Base-by-base conservation (phyloP, 2,113 vertebrate species). In the Caloenas nicobarica region DNA sequence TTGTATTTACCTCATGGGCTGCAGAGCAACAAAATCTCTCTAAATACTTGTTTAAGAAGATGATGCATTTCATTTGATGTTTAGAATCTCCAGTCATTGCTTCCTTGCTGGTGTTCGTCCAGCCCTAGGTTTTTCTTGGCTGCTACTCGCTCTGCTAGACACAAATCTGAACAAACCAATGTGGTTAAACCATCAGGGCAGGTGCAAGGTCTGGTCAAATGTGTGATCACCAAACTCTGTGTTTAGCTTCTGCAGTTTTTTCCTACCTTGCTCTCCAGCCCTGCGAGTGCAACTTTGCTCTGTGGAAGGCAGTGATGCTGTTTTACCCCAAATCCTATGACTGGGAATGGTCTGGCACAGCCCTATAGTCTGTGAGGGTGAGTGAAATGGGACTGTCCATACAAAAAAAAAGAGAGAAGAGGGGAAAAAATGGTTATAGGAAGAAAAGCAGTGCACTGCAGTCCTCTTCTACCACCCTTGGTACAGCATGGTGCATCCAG, bases 301-400 rank as follows among this genome's bases (percentile, higher is more conserved):
- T 33, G 36, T 36, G 31, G 33, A 72, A 90, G 53, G 38, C 21
- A 56, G 61, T 33, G 29, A 44, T 34, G 24, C 22, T 48, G 19
- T n/a, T 11, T n/a, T 57, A 85, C n/a, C 13, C 25, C 16, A 19
- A 70, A 79, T 76, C 5, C 4, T 0, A 4, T 48, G 40, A 66
- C 13, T 44, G 16, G 31, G 34, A 81, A 65, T 46, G 16, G 16
- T 44, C 38, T 86, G 38, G 44, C 40, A n/a, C 10, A 64, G 19
- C 33, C 31, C 54, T 61, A 15, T 2, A 7, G 2, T 29, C 31
- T 34, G 13, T 3, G 22, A 5, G 0, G 0, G 8, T 1, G 2
- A 34, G 18, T 42, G 58, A 64, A 81, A 74, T 72, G 26, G 19
- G 11, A 31, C 19, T 28, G 58, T 61, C 6, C 7, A 21, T 19